Evolutionary conservation across 2,888 invertebrate species (phyloP).

Genomic region (Drosophila birchii): DNA sequence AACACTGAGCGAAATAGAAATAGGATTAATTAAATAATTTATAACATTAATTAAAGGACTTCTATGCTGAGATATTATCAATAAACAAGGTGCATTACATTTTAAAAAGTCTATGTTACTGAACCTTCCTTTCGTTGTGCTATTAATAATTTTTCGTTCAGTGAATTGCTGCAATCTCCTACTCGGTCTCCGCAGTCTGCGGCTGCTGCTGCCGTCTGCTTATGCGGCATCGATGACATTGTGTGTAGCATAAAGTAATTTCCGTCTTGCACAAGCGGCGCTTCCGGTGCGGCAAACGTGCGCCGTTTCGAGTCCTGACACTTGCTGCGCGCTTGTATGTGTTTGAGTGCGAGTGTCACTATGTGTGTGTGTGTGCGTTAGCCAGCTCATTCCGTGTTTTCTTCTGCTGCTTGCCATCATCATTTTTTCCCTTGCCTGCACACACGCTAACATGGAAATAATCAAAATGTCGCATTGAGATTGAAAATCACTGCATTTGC

Average conservation of each 20-base stretch:
- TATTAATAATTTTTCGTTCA: background rate
- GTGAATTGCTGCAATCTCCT: slow-evolving; percentile 15
- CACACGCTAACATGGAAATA: slow-evolving; percentile 79
- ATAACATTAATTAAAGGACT: too few relatives aligned
- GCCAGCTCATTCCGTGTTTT: slow-evolving; percentile 60
- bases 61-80: too few relatives aligned
- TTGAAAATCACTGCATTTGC: slow-evolving; percentile 80
- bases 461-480: slow-evolving; percentile 81
- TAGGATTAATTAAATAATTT: too few relatives aligned
- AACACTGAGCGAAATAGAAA: background rate
- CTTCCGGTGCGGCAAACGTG: slow-evolving; percentile 81
- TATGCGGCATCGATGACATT: slow-evolving; percentile 82
- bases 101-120: background rate
- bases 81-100: background rate
- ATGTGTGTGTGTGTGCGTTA: slow-evolving; percentile 55
- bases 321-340: slow-evolving; percentile 65
- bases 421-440: slow-evolving; percentile 45
- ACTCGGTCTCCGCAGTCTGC: slow-evolving; percentile 17
- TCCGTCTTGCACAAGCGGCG: slow-evolving; percentile 81
- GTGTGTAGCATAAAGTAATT: slow-evolving; percentile 82
- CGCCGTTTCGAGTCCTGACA: slow-evolving; percentile 65
- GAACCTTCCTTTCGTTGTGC: rapidly evolving
- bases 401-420: slow-evolving; percentile 40
- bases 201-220: slow-evolving; percentile 61
- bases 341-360: slow-evolving; percentile 16